Base-by-base conservation (phyloP, 2,113 vertebrate genomes). In the Corvus moneduloides region DNA sequence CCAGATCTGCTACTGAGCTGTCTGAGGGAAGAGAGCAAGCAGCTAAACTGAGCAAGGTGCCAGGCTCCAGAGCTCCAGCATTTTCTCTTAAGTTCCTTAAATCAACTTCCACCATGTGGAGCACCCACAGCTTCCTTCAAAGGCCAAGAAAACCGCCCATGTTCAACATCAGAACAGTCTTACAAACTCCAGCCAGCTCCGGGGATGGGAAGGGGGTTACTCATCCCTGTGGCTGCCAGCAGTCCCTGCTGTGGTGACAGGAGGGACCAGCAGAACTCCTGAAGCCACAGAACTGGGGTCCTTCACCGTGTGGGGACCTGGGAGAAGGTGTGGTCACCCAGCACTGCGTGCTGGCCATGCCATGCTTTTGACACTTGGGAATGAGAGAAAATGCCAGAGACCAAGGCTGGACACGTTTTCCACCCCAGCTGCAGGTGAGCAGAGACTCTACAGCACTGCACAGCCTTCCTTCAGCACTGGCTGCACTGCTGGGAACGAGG, bases 151-250 rank as follows among this genome's bases (percentile, higher is more conserved):
- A 92, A 93, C 9, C 10, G 61, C 13, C 78, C 74, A 73, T 2
- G 5, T 76, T 87, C 91, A 79, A 55, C 89, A 96, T 49, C 71
- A 79, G 80, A 91, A 78, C 39, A 49, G 58, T 2, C 26, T 61
- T 22, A 82, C 26, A 54, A 87, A 92, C 41, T 18, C 24, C 78
- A 95, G 91, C 54, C 95, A 94, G 89, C 46, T 85, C 35, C 18
- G 88, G 51, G 8, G 33, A 83, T 54, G 66, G 91, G 54, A 66
- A 75, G 44, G 30, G 32, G n/a, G 44, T 95, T 92, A 85, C 62
- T 95, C 93, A 91, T 85, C 89, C 11, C 55, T 33, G 78, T 37
- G 62, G 41, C 66, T 83, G 74, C 89, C 87, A 94, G 74, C 28
- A 89, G 56, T 17, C 44, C 49, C 80, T 68, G 88, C 56, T 68